Evolutionary conservation across 2,113 vertebrate species (phyloP).

Genomic region (Taxidea taxus): DNA sequence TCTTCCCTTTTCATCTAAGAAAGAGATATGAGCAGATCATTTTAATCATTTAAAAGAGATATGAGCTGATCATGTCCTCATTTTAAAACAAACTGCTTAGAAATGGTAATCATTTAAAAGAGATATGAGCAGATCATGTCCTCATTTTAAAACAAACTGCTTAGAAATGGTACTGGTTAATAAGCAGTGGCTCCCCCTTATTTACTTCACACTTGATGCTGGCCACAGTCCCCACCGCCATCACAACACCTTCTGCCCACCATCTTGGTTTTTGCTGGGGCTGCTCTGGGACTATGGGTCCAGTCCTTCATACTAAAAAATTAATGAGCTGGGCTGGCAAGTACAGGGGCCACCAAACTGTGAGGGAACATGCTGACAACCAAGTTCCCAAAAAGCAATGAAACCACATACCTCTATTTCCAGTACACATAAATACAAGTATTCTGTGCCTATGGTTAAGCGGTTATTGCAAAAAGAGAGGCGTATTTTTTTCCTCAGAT

Average conservation of each 20-base stretch:
- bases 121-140: no score
- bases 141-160: not conserved
- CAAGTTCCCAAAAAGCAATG: not conserved
- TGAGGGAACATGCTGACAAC: not conserved
- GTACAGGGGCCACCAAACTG: not conserved
- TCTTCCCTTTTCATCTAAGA: conserved; percentile 90
- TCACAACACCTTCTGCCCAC: not conserved
- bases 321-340: not conserved
- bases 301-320: not conserved
- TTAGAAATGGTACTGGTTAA: not conserved
- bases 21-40: conserved; percentile 13
- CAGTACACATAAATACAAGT: not conserved
- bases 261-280: not conserved
- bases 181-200: not conserved
- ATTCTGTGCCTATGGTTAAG: not conserved
- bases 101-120: no score
- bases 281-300: not conserved
- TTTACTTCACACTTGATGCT: not conserved
- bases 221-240: fast-evolving
- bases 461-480: not conserved
- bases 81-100: not conserved
- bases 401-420: not conserved
- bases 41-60: no score
- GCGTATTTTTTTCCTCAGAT: not conserved
- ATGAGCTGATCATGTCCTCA: no score